Conservation (phyloP, 2,888 invertebrate genomes). For the Eubasilissa splendida region DNA sequence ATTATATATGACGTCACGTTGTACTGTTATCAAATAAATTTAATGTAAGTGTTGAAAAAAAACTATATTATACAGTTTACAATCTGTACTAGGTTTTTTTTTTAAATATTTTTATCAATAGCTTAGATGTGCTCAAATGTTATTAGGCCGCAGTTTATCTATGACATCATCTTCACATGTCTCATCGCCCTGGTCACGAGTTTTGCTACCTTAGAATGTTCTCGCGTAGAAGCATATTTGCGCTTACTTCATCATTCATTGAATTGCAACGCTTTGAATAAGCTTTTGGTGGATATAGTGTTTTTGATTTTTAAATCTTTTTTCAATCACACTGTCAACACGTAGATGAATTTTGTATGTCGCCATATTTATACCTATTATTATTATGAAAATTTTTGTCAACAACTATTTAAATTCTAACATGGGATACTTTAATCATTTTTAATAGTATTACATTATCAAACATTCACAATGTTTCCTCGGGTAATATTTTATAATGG, state of each 20-base stretch:
- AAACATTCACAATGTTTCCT: too few relatives aligned
- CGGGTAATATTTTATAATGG: too few relatives aligned
- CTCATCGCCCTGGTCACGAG: constrained; percentile 24
- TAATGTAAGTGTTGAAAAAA: too few relatives aligned
- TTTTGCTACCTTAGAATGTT: constrained; percentile 30
- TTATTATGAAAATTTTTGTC: too few relatives aligned
- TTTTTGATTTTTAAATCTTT: constrained; percentile 7
- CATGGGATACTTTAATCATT: too few relatives aligned
- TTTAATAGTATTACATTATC: too few relatives aligned
- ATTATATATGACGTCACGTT: too few relatives aligned
- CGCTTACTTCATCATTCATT: constrained; percentile 35
- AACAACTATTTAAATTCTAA: too few relatives aligned
- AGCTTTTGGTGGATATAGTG: constrained; percentile 30
- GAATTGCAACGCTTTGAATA: constrained; percentile 28
- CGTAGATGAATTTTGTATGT: neutral
- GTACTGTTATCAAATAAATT: too few relatives aligned
- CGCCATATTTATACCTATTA: too few relatives aligned
- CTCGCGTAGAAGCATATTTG: constrained; percentile 20
- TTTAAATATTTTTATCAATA: neutral
- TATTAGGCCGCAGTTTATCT: constrained; percentile 6
- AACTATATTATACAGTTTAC: too few relatives aligned
- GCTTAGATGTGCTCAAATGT: constrained; percentile 16
- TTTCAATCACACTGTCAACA: neutral
- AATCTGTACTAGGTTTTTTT: too few relatives aligned
- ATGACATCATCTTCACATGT: constrained; percentile 29